Base-by-base conservation (phyloP, 2,888 invertebrate species). In the Anorthoa munda region DNA sequence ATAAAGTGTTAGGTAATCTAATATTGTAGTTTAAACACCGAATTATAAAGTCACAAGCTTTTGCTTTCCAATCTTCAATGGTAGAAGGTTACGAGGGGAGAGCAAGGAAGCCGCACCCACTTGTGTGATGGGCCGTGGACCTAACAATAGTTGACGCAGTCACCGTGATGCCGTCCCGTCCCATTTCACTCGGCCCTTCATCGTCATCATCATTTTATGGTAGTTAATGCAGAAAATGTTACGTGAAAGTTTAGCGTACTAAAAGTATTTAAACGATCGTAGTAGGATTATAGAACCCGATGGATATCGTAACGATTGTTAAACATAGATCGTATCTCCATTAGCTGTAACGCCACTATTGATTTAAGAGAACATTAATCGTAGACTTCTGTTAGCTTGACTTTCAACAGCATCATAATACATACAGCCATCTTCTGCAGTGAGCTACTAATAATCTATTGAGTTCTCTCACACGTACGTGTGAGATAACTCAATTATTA, bases 61-160 rank as follows among this genome's bases (percentile, higher is more conserved):
- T 39, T 17, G 13, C 53, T 79, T 67, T 65, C 59, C 9, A 50
- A 63, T n/a, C 31, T n/a, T 70, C 45, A 65, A 61, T 78, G 68
- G 74, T 74, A 75, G 72, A 74, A 70, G 77, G 67, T 68, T 78
- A 46, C 65, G 66, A 69, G 67, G 87, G 90, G 90, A 58, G 85
- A 79, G 85, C 72, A 83, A 91, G 93, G 93, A 94, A 92, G 88
- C 88, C 90, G 86, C 90, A 70, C 93, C 92, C 83, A 79, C 79
- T 79, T 90, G 86, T 11, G 71, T 87, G 85, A 85, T 90, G 88
- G 81, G 53, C 88, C 92, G 89, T 90, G 85, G 67, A 86, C 72
- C 50, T 88, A 80, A 94, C 93, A 94, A 93, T 93, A 85, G 87
- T 73, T 69, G 68, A 72, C 73, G 81, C 86, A 81, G 82, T 77